Evolutionary conservation across 2,797 vertebrate species (phyloP).

Genomic region (Rachycentron canadum): DNA sequence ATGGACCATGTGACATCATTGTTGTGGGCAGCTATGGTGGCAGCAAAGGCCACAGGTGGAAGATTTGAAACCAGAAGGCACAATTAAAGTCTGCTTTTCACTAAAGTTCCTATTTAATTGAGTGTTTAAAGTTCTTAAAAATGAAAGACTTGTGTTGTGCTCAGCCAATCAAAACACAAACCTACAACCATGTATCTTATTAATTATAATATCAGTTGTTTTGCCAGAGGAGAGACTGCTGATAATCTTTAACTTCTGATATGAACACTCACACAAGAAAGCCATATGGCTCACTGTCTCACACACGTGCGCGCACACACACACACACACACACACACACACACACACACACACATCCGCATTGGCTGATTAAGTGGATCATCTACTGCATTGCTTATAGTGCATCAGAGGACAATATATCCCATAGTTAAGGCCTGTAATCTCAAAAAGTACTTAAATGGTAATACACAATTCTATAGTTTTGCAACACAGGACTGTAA

Average conservation of each 20-base stretch:
- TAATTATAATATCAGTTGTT: slow-evolving; percentile 3
- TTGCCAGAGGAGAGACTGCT: neutral
- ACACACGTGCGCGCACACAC: neutral
- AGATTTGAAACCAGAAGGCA: neutral
- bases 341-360: too few relatives aligned
- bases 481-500: slow-evolving; percentile 3
- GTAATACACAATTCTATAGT: slow-evolving; percentile 5
- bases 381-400: slow-evolving; percentile 19
- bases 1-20: neutral
- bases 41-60: neutral
- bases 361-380: neutral
- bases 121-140: neutral
- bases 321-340: slow-evolving; percentile 5
- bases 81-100: neutral
- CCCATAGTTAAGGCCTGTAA: slow-evolving; percentile 6
- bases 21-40: neutral
- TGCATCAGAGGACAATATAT: slow-evolving; percentile 1
- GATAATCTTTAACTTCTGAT: too few relatives aligned
- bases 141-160: neutral
- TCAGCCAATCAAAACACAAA: neutral
- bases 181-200: neutral
- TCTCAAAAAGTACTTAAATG: slow-evolving; percentile 17
- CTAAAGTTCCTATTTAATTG: neutral
- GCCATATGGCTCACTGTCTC: slow-evolving; percentile 37
- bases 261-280: slow-evolving; percentile 10